phyloP scores from a whole-genome alignment of 1,140 invertebrate species.

The Bradysia coprophila region DNA sequence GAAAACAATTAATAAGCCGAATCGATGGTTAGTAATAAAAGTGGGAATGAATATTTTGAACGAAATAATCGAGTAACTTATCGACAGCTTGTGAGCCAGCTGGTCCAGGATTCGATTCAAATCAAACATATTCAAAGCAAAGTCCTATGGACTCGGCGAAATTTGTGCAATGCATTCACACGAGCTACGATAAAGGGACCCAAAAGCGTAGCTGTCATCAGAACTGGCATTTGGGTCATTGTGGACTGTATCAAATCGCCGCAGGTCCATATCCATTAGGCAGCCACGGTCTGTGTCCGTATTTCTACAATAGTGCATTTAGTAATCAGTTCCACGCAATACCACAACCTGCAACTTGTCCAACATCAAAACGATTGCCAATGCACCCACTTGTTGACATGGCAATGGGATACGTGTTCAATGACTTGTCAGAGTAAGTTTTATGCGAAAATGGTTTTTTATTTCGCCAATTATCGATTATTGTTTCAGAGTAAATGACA shows the following conservation, averaged over 20 bases:
- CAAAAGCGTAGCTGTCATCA: conserved; percentile 15
- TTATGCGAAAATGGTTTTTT: neutral
- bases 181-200: conserved; percentile 19
- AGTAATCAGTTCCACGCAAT: conserved; percentile 18
- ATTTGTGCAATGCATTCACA: conserved; percentile 19
- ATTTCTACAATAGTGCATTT: conserved; percentile 20
- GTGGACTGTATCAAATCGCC: conserved; percentile 15
- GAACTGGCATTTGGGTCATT: conserved; percentile 17
- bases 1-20: conserved; percentile 10
- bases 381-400: conserved; percentile 2
- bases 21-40: too few species aligned
- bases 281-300: conserved; percentile 18
- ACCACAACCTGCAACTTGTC: neutral
- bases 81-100: conserved; percentile 19
- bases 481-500: neutral
- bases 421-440: neutral
- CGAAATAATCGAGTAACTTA: neutral
- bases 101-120: conserved; percentile 20
- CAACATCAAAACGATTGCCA: neutral
- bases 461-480: too few species aligned
- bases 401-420: neutral
- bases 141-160: conserved; percentile 15
- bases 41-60: neutral
- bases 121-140: conserved; percentile 1
- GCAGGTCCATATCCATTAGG: conserved; percentile 12